These are phyloP conservation scores for Papilio xuthus DNA, from an alignment of 1,140 invertebrate genomes.

Conservation along the genomic window DNA sequence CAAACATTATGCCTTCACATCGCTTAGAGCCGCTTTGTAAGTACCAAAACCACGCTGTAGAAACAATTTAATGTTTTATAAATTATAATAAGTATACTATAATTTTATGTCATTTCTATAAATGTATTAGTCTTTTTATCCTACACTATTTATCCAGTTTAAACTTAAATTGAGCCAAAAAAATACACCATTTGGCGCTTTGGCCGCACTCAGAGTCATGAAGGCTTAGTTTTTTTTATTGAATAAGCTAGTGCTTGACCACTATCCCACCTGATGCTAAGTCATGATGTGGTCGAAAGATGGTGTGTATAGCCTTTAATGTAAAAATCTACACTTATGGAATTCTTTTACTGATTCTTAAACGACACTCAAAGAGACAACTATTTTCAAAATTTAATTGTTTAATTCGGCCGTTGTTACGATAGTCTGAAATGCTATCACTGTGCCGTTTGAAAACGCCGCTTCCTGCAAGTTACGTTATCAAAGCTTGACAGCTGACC, in stretches of 20 bases:
- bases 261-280: too few relatives aligned
- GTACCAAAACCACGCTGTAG: background rate
- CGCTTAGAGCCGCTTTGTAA: background rate
- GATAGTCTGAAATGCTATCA: conserved; percentile 67
- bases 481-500: conserved; percentile 24
- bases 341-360: too few relatives aligned
- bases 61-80: background rate
- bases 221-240: too few relatives aligned
- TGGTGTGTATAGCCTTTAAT: too few relatives aligned
- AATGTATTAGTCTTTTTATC: background rate
- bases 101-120: background rate
- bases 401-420: conserved; percentile 59
- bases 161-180: too few relatives aligned
- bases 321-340: too few relatives aligned
- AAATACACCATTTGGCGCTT: too few relatives aligned
- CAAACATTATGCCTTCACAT: background rate
- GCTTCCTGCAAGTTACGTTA: conserved; percentile 68
- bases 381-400: conserved; percentile 43
- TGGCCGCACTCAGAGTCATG: too few relatives aligned
- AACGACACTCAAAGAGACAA: background rate
- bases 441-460: conserved; percentile 63
- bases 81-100: background rate
- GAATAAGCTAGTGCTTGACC: too few relatives aligned
- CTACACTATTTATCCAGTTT: too few relatives aligned
- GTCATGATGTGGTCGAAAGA: too few relatives aligned